Evolutionary conservation across 2,113 vertebrate genomes (phyloP).

Genomic region (cattle (Bos taurus)): DNA sequence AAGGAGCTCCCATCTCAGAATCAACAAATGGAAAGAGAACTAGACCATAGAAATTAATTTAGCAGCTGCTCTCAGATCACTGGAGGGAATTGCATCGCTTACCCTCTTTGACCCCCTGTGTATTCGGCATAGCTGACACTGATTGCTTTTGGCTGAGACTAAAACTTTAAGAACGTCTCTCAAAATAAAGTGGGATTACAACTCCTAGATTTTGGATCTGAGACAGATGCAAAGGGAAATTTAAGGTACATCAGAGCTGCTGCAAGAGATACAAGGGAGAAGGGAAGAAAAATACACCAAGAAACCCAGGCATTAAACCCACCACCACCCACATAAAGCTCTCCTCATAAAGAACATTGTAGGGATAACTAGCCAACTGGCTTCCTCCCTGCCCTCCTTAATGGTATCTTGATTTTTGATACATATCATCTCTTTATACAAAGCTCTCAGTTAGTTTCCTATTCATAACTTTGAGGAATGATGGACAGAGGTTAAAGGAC

Average conservation of each 20-base stretch:
- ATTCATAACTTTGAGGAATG: neutral
- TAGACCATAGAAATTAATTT: neutral
- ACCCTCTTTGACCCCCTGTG: neutral
- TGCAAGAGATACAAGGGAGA: neutral
- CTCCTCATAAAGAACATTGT: neutral
- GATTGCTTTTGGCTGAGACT: neutral
- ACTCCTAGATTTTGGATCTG: neutral
- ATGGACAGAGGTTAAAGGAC: neutral
- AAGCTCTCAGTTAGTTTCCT: neutral
- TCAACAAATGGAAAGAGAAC: neutral
- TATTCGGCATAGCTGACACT: neutral
- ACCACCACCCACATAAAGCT: neutral
- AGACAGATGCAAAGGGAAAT: neutral
- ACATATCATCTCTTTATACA: neutral
- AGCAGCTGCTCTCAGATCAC: neutral
- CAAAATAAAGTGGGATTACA: neutral
- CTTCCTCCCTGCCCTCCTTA: neutral
- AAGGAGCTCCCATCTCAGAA: neutral
- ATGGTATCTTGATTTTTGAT: neutral
- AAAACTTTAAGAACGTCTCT: neutral
- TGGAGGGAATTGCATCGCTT: neutral
- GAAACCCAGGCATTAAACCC: neutral
- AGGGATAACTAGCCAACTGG: neutral
- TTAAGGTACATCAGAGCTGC: neutral
- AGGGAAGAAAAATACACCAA: neutral